phyloP scores from a whole-genome alignment of 2,113 vertebrate genomes.

The Oncorhynchus tshawytscha region DNA sequence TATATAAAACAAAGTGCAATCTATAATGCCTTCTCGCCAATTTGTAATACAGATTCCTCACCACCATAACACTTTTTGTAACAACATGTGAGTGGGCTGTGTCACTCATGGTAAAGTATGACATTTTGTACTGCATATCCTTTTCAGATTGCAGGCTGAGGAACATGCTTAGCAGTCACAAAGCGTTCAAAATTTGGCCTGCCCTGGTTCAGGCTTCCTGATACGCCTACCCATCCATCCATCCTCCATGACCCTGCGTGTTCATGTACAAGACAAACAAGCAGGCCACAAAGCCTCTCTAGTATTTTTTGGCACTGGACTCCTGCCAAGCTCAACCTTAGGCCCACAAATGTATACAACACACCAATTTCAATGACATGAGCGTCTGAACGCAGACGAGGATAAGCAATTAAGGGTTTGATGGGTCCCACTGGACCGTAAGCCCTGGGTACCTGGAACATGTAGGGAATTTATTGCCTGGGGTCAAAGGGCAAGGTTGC shows the following conservation, averaged over 20 bases:
- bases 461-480: slow-evolving; percentile 48
- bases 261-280: slow-evolving; percentile 57
- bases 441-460: slow-evolving; percentile 47
- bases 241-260: slow-evolving; percentile 30
- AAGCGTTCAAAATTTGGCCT: slow-evolving; percentile 4
- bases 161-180: slow-evolving; percentile 17
- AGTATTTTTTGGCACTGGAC: slow-evolving; percentile 49
- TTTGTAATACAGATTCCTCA: too few relatives aligned
- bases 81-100: too few relatives aligned
- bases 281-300: slow-evolving; percentile 36
- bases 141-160: background rate
- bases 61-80: too few relatives aligned
- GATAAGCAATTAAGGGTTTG: slow-evolving; percentile 55
- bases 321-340: slow-evolving; percentile 36
- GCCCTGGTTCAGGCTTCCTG: background rate
- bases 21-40: too few relatives aligned
- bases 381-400: slow-evolving; percentile 33
- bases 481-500: slow-evolving; percentile 53
- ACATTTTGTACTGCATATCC: background rate
- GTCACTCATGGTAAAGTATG: background rate
- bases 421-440: slow-evolving; percentile 16
- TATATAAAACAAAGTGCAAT: too few relatives aligned
- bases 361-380: slow-evolving; percentile 35
- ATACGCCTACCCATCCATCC: slow-evolving; percentile 18
- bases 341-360: slow-evolving; percentile 52